Percentiles rank a stretch among this genome's conserved stretches.
Conservation (phyloP, 2,888 invertebrate genomes). For the Noctuana brunneofusca region DNA sequence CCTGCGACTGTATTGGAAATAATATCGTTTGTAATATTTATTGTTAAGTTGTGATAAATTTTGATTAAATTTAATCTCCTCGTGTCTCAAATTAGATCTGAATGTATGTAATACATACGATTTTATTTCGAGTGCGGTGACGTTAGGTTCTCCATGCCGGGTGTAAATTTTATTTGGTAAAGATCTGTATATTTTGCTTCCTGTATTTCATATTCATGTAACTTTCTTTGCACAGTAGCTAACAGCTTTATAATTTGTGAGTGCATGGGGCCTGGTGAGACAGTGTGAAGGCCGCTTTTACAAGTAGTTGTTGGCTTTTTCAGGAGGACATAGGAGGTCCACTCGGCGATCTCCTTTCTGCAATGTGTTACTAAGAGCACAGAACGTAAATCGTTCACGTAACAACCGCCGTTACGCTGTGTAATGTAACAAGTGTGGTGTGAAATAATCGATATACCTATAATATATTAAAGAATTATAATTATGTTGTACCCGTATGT, state of each 20-base stretch:
- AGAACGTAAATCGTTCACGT: slow-evolving; percentile 58
- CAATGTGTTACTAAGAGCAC: slow-evolving; percentile 83
- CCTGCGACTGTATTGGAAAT: slow-evolving; percentile 29
- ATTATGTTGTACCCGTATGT: slow-evolving; percentile 34
- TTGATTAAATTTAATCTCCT: not conserved
- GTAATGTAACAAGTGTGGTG: slow-evolving; percentile 55
- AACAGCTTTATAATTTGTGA: slow-evolving; percentile 60
- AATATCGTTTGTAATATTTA: slow-evolving; percentile 27
- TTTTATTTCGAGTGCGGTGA: slow-evolving; percentile 49
- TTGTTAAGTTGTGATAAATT: not conserved
- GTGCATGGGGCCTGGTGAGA: slow-evolving; percentile 64
- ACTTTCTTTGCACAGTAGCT: slow-evolving; percentile 72
- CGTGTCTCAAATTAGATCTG: slow-evolving; percentile 27
- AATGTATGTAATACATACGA: slow-evolving; percentile 12
- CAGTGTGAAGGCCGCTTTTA: slow-evolving; percentile 54
- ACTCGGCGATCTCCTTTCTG: slow-evolving; percentile 85
- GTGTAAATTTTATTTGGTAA: slow-evolving; percentile 61
- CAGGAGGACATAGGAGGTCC: slow-evolving; percentile 87
- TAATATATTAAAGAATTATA: slow-evolving; percentile 14
- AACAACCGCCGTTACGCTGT: slow-evolving; percentile 56
- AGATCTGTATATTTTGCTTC: slow-evolving; percentile 82
- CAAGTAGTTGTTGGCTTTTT: slow-evolving; percentile 77
- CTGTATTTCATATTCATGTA: slow-evolving; percentile 66
- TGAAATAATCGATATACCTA: slow-evolving; percentile 42
- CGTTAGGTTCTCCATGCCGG: slow-evolving; percentile 51